Conservation (phyloP, 2,797 vertebrate genomes). For the Mormyrus hasselquistii region DNA sequence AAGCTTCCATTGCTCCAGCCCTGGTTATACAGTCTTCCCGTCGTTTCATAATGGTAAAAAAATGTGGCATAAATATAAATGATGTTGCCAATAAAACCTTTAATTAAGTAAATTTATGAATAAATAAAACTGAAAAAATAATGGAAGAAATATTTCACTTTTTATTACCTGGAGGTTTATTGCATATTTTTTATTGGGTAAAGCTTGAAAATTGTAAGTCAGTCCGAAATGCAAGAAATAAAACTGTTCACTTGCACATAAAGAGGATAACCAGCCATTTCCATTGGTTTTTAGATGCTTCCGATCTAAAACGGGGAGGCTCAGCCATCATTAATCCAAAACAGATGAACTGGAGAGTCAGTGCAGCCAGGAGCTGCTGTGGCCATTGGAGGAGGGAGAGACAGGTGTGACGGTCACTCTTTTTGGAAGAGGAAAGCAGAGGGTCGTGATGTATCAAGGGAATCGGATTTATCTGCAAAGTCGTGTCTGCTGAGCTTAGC, state of each 20-base stretch:
- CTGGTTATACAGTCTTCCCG: neutral
- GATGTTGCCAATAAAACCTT: conserved; percentile 10
- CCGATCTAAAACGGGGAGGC: neutral
- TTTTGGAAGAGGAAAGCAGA: neutral
- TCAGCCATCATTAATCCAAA: conserved; percentile 1
- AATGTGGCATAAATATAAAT: conserved; percentile 30
- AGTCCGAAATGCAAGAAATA: neutral
- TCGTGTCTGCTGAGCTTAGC: neutral
- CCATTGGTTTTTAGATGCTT: neutral
- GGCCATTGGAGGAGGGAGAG: neutral
- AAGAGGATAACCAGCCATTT: neutral
- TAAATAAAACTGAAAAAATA: neutral
- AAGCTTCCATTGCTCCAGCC: neutral
- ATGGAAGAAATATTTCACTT: neutral
- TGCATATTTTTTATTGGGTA: neutral
- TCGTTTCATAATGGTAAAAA: neutral
- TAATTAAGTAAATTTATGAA: neutral
- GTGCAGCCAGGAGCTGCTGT: neutral
- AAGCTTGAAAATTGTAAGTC: neutral
- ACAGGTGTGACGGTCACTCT: neutral
- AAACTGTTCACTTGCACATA: neutral
- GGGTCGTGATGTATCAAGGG: neutral
- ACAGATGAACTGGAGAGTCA: neutral
- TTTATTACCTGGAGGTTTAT: neutral
- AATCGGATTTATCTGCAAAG: neutral